phyloP scores from a whole-genome alignment of 2,797 vertebrate species.

The Peromyscus attwateri region DNA sequence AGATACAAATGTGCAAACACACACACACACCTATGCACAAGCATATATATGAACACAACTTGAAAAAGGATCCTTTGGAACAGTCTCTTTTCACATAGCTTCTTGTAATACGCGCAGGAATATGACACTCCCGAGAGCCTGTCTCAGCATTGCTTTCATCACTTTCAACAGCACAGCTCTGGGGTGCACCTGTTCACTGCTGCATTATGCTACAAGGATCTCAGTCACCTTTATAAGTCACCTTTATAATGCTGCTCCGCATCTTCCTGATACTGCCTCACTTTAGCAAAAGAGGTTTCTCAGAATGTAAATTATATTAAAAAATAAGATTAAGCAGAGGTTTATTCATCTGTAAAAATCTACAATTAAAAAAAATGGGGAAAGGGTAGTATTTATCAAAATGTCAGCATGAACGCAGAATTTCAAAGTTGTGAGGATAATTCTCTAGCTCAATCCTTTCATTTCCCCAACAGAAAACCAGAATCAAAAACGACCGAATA shows the following conservation, averaged over 20 bases:
- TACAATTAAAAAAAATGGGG: background rate
- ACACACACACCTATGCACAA: background rate
- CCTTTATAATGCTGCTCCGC: background rate
- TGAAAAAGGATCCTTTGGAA: background rate
- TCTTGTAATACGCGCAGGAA: background rate
- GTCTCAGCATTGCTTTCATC: background rate
- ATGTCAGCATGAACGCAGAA: background rate
- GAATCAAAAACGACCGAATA: background rate
- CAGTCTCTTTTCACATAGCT: background rate
- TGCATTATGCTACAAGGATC: too few relatives aligned
- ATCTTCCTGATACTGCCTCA: background rate
- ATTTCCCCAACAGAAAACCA: conserved; percentile 35
- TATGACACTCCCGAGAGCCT: background rate
- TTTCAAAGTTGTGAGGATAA: background rate
- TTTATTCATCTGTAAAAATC: conserved; percentile 17
- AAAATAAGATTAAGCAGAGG: background rate
- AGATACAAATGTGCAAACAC: background rate
- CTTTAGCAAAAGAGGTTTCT: conserved; percentile 23
- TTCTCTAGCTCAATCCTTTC: background rate
- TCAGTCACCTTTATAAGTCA: too few relatives aligned
- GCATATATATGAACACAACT: background rate
- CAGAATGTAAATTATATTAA: background rate
- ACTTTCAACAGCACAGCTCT: background rate
- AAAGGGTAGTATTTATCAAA: background rate
- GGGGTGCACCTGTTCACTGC: background rate